A percentile compares a stretch with the other conserved stretches of the same genome.
Conservation (phyloP, 2,113 vertebrate species). For the Oceanites oceanicus region DNA sequence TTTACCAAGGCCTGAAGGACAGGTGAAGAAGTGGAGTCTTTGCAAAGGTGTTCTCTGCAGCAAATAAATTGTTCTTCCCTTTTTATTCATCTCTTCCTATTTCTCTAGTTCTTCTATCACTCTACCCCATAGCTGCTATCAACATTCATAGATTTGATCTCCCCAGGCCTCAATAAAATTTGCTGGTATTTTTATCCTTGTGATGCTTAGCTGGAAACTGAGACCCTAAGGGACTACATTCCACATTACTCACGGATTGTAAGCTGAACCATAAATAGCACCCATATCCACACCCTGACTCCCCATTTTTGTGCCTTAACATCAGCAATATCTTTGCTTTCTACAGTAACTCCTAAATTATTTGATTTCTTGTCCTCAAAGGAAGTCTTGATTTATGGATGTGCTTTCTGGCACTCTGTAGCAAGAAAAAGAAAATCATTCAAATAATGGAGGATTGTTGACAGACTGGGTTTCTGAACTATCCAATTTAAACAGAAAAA, state of each 20-base stretch:
- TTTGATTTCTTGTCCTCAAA: neutral
- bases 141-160: neutral
- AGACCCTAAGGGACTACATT: neutral
- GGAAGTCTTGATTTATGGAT: constrained; percentile 11
- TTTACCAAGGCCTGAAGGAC: neutral
- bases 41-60: neutral
- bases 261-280: neutral
- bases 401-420: neutral
- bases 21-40: neutral
- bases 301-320: neutral
- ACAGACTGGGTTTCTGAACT: neutral
- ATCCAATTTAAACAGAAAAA: neutral
- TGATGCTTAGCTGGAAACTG: neutral
- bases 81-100: neutral
- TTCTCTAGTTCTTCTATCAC: neutral
- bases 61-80: neutral
- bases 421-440: neutral
- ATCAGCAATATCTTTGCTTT: neutral
- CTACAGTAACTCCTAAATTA: neutral
- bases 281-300: rapidly evolving
- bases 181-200: neutral
- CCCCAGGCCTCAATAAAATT: neutral
- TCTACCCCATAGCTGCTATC: neutral
- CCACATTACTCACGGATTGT: neutral
- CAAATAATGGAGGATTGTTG: neutral